Percentiles rank a stretch among this genome's conserved stretches.
Conservation (phyloP, 2,888 invertebrate species). For the Carterocephalus palaemon region DNA sequence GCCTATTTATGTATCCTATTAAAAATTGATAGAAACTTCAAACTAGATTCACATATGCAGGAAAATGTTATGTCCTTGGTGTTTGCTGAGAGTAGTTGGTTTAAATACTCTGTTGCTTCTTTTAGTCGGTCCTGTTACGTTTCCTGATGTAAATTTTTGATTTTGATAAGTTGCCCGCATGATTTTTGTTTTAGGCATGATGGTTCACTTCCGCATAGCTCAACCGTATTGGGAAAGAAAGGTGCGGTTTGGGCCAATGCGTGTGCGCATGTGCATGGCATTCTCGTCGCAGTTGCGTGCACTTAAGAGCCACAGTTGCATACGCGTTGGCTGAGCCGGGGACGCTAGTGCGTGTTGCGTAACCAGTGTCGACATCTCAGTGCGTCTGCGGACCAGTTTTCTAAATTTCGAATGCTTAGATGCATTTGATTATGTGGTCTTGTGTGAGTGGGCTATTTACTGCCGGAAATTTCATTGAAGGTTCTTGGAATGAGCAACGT, state of each 20-base stretch:
- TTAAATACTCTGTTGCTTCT: too few species aligned
- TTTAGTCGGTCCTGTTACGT: too few species aligned
- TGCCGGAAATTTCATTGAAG: conserved; percentile 3
- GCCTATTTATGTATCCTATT: too few species aligned
- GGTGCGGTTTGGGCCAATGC: conserved; percentile 35
- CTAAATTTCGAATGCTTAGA: conserved; percentile 36
- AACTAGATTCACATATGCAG: too few species aligned
- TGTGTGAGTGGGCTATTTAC: conserved; percentile 6
- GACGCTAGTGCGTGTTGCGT: conserved; percentile 30
- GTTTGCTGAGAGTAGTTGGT: too few species aligned
- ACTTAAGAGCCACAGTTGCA: conserved; percentile 24
- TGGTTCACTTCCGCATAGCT: conserved; percentile 17
- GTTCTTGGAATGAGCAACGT: too few species aligned
- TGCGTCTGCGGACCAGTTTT: conserved; percentile 34
- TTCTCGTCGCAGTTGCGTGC: conserved; percentile 28
- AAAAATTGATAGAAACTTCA: too few species aligned
- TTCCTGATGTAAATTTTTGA: too few species aligned
- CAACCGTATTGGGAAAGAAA: conserved; percentile 21
- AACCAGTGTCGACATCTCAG: conserved; percentile 32
- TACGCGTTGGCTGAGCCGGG: conserved; percentile 20
- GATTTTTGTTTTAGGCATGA: conserved; percentile 8
- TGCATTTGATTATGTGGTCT: conserved; percentile 30
- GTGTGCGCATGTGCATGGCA: conserved; percentile 52
- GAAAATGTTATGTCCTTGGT: too few species aligned
- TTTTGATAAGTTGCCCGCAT: too few species aligned